Base-by-base conservation (phyloP, 2,113 vertebrate genomes). In the Alouatta palliata region DNA sequence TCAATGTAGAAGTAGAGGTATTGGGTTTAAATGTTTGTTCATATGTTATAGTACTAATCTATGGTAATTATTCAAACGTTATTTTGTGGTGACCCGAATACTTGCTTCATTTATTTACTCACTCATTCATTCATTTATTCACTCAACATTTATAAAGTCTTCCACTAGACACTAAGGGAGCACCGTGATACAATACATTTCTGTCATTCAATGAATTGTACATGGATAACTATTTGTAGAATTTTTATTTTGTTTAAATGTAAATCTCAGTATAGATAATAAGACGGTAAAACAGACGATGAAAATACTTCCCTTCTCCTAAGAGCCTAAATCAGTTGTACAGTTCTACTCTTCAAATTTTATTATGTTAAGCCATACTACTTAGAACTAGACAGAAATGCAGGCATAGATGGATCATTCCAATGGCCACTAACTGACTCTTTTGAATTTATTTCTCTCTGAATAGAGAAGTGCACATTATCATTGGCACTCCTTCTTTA, bases 201-300 rank as follows among this genome's bases (percentile, higher is more conserved):
- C 16, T 81, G 3, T 92, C 47, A 43, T 91, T 70, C 19, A 49
- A 11, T 92, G n/a, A 95, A 61, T 58, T 95, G 27, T 73, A 80
- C n/a, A 49, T 86, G 45, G 40, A 54, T 91, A 93, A 96, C 32
- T 81, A 90, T 85, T 95, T 94, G 56, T 79, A 54, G 40, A 87
- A 90, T 95, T 97, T 96, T 89, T n/a, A 71, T 97, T 82, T 87
- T 82, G 40, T 93, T 92, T 96, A 92, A 94, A 82, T 97, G 58
- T 89, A 95, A 93, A 92, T 92, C 35, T 73, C 58, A 66, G 5
- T 61, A 86, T 16, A 89, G 37, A 91, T 82, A 23, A 86, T 91
- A 23, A 84, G 66, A 66, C 54, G 91, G 21, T 82, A 96, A 91
- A 91, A 64, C 8, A 81, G 16, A 96, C 37, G 66, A 76, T 37